Percentiles rank a stretch among this genome's conserved stretches.
Conservation (phyloP, 2,888 invertebrate genomes). For the Invenusta paracnida region DNA sequence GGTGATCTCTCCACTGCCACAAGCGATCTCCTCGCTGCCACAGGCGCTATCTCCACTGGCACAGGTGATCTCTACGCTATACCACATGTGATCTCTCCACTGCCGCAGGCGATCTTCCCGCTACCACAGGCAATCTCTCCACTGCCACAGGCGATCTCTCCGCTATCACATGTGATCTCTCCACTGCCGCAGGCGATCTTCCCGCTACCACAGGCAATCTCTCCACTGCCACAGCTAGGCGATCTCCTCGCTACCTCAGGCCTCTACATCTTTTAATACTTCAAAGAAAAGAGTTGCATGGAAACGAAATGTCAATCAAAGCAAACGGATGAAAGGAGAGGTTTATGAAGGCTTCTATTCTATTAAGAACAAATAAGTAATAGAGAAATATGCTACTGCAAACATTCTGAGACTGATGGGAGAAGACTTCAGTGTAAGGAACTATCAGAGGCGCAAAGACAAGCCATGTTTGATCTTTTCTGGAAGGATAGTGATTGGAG, state of each 20-base stretch:
- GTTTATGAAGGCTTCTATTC: too few species aligned
- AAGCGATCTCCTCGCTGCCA: too few species aligned
- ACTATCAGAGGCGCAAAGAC: neutral
- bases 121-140: neutral
- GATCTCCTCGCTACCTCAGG: neutral
- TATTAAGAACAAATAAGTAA: too few species aligned
- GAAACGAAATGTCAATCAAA: neutral
- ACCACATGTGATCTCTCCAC: neutral
- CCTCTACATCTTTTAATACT: too few species aligned
- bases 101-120: neutral
- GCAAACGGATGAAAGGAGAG: neutral
- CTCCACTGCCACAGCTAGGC: neutral
- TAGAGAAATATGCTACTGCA: neutral
- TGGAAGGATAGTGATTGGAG: neutral
- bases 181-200: neutral
- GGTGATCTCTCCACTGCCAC: too few species aligned
- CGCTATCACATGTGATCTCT: neutral
- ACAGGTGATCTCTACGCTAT: too few species aligned
- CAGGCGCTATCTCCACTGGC: too few species aligned
- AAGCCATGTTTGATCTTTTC: neutral
- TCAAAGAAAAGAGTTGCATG: neutral
- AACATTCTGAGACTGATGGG: neutral
- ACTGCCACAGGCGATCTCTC: neutral
- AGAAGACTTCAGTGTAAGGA: neutral
- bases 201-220: neutral